Conservation (phyloP, 2,888 invertebrate species). For the Meghimatium bilineatum region DNA sequence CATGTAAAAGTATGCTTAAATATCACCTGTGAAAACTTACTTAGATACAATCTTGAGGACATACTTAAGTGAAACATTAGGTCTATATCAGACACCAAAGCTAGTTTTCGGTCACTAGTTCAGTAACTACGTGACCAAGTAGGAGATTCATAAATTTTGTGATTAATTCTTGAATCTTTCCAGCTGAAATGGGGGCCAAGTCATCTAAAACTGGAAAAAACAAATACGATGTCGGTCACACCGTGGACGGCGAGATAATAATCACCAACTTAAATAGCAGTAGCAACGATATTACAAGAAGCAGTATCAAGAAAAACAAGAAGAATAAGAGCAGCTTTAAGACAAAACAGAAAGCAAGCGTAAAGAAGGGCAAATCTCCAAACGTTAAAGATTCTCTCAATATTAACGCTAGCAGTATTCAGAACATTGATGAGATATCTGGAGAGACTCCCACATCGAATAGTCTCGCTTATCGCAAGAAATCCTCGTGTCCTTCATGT, state of each 20-base stretch:
- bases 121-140: too few relatives aligned
- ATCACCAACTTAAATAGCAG: not conserved
- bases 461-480: slow-evolving; percentile 25
- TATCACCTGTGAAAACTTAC: too few relatives aligned
- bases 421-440: not conserved
- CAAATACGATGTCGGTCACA: not conserved
- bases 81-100: too few relatives aligned
- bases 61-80: too few relatives aligned
- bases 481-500: slow-evolving; percentile 42
- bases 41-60: too few relatives aligned
- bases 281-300: not conserved
- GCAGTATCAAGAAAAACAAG: slow-evolving; percentile 22
- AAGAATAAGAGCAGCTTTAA: slow-evolving; percentile 15
- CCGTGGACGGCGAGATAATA: not conserved
- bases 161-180: too few relatives aligned
- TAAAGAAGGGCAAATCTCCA: not conserved
- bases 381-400: not conserved
- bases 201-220: slow-evolving; percentile 4
- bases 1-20: too few relatives aligned
- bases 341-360: not conserved
- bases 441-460: not conserved
- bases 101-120: too few relatives aligned
- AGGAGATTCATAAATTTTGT: too few relatives aligned
- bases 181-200: not conserved
- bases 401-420: not conserved